These are phyloP conservation scores for Coleophora flavipennella DNA, from an alignment of 2,888 invertebrate species.

Conservation along the genomic window DNA sequence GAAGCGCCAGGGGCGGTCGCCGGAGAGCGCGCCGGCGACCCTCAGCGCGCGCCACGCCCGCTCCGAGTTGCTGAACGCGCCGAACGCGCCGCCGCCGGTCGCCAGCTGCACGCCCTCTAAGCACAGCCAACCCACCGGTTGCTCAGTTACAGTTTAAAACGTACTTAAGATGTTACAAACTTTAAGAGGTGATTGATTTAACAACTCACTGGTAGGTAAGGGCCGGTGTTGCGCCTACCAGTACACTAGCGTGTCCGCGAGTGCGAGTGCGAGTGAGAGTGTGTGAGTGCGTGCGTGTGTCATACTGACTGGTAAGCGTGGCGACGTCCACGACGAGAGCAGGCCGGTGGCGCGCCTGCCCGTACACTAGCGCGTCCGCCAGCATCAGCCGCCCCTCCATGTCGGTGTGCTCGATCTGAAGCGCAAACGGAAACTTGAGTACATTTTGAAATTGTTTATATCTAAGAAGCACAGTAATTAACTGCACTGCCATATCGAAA, in stretches of 20 bases:
- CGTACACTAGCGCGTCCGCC: slow-evolving; percentile 87
- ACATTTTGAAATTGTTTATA: too few species aligned
- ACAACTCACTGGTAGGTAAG: too few species aligned
- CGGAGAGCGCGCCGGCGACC: slow-evolving; percentile 76
- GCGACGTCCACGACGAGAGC: slow-evolving; percentile 78
- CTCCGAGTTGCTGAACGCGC: slow-evolving; percentile 78
- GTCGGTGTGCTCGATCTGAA: slow-evolving; percentile 81
- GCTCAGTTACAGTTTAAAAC: neutral
- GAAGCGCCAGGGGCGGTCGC: slow-evolving; percentile 87
- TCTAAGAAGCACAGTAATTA: too few species aligned
- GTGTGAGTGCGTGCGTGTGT: neutral
- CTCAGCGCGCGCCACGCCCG: slow-evolving; percentile 75
- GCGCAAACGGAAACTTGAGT: too few species aligned
- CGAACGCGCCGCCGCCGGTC: slow-evolving; percentile 78
- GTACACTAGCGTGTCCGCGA: neutral
- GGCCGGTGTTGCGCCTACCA: too few species aligned
- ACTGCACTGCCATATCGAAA: too few species aligned
- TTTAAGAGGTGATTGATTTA: too few species aligned
- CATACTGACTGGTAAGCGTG: slow-evolving; percentile 72
- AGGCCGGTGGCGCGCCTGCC: slow-evolving; percentile 72
- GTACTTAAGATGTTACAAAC: too few species aligned
- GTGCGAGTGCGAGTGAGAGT: neutral
- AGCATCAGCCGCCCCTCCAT: slow-evolving; percentile 85
- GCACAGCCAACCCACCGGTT: neutral
- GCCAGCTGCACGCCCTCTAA: slow-evolving; percentile 76